Percentiles rank a stretch among this genome's conserved stretches.
phyloP scores from a whole-genome alignment of 2,797 vertebrate genomes.

The Apodemus agrarius region DNA sequence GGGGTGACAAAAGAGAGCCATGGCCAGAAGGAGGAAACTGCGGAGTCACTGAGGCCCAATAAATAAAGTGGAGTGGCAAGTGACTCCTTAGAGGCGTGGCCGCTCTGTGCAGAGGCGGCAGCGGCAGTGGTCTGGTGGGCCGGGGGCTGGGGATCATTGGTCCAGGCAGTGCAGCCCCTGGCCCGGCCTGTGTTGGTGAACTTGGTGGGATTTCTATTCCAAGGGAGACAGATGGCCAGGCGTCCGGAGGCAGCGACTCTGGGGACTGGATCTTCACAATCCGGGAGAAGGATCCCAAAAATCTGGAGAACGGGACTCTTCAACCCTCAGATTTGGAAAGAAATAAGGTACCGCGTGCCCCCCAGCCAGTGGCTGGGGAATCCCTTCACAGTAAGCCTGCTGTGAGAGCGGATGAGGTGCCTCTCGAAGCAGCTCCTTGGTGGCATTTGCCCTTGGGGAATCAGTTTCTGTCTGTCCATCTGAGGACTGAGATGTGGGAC shows the following conservation, averaged over 20 bases:
- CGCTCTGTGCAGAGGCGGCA: fast-evolving
- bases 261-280: conserved; percentile 96
- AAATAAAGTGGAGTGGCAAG: too few species aligned
- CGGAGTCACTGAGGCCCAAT: fast-evolving
- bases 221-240: conserved; percentile 93
- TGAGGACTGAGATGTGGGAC: neutral
- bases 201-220: conserved; percentile 54
- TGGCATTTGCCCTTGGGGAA: neutral
- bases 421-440: neutral
- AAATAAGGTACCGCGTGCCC: conserved; percentile 88
- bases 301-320: conserved; percentile 90
- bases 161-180: neutral
- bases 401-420: fast-evolving
- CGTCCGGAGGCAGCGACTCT: conserved; percentile 91
- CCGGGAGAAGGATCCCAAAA: conserved; percentile 91
- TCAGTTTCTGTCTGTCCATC: neutral
- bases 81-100: fast-evolving
- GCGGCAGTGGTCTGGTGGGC: neutral
- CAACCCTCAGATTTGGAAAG: conserved; percentile 88
- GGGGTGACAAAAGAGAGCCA: neutral
- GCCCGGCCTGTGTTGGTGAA: neutral
- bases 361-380: neutral
- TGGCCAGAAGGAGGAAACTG: neutral
- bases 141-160: neutral
- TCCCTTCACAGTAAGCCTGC: neutral